Evolutionary conservation across 2,797 vertebrate species (phyloP).

Genomic region (Sitta carolinensis): DNA sequence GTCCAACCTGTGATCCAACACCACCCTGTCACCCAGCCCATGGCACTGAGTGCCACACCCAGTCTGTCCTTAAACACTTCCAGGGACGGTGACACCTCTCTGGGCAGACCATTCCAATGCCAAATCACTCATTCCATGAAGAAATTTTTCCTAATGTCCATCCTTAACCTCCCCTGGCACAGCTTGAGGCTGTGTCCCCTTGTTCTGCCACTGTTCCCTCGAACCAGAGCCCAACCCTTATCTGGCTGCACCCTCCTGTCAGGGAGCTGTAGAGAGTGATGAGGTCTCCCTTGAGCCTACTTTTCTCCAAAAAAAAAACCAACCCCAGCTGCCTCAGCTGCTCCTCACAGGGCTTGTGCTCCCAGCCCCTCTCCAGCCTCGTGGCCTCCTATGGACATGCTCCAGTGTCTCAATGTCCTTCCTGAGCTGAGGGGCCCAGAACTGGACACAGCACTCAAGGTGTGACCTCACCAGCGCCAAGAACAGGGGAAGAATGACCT

Average conservation of each 20-base stretch:
- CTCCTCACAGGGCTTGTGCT: not conserved
- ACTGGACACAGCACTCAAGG: not conserved
- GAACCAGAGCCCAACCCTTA: rapidly evolving
- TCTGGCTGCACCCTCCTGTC: too few relatives aligned
- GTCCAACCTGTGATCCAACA: not conserved
- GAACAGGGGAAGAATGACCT: rapidly evolving
- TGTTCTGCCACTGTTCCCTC: rapidly evolving
- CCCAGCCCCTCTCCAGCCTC: not conserved
- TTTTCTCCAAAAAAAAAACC: not conserved
- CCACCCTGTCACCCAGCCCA: too few relatives aligned
- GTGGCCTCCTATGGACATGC: rapidly evolving
- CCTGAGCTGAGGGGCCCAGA: not conserved
- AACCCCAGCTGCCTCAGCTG: not conserved
- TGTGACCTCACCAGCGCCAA: rapidly evolving
- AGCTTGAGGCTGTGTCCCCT: not conserved
- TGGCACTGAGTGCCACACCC: not conserved
- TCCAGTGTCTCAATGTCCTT: rapidly evolving
- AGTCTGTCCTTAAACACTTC: not conserved
- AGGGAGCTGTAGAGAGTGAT: rapidly evolving
- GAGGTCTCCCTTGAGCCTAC: too few relatives aligned
- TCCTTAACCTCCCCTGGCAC: not conserved
- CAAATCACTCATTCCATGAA: not conserved
- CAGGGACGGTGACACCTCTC: rapidly evolving
- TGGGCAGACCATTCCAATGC: not conserved
- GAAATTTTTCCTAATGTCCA: not conserved